phyloP scores from a whole-genome alignment of 2,113 vertebrate species.

The Pardalotus punctatus region DNA sequence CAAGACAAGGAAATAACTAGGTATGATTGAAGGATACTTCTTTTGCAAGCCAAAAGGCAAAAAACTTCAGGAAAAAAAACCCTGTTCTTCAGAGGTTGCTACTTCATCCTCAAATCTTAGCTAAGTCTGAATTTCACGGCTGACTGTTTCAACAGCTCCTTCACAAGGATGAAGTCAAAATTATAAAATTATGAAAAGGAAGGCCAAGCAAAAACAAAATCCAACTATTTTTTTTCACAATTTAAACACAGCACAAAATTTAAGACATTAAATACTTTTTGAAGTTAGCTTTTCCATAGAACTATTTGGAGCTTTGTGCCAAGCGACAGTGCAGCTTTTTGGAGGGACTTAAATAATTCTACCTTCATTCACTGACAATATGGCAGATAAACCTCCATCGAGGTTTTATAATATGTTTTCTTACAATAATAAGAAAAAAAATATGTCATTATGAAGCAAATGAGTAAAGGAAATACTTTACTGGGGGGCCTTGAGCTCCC shows the following conservation, averaged over 20 bases:
- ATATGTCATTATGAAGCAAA: not conserved
- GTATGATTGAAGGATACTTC: not conserved
- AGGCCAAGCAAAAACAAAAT: not conserved
- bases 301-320: not conserved
- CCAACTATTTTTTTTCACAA: not conserved
- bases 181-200: not conserved
- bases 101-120: not conserved
- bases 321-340: not conserved
- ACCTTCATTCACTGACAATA: not conserved
- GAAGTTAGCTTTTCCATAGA: not conserved
- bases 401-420: not conserved
- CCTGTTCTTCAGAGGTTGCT: not conserved
- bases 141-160: not conserved
- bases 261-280: not conserved
- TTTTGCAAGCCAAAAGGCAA: not conserved
- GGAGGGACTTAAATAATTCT: not conserved
- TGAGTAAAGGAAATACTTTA: slow-evolving; percentile 71
- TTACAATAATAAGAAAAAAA: not conserved
- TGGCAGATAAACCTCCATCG: not conserved
- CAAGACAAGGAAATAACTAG: not conserved
- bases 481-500: slow-evolving; percentile 88
- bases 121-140: not conserved
- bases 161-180: not conserved
- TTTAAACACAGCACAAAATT: not conserved
- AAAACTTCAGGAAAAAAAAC: not conserved